Evolutionary conservation across 2,113 vertebrate genomes (phyloP).

Genomic region (Austrofundulus limnaeus): DNA sequence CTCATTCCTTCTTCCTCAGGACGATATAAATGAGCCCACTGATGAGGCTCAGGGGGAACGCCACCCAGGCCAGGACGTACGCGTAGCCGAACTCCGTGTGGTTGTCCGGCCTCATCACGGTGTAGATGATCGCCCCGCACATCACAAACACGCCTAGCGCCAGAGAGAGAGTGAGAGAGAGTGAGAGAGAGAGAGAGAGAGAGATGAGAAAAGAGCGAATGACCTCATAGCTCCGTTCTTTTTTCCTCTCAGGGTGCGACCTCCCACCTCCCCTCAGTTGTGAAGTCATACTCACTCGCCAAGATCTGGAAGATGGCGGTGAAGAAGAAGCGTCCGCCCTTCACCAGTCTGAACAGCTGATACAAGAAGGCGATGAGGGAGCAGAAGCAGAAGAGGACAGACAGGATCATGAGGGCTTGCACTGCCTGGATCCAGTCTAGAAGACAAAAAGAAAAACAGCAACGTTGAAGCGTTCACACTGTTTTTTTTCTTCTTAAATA

Average conservation of each 20-base stretch:
- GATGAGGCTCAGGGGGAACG: conserved; percentile 90
- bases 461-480: conserved; percentile 1
- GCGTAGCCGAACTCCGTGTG: conserved; percentile 78
- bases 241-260: conserved; percentile 30
- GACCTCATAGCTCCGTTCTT: conserved; percentile 24
- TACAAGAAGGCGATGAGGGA: conserved; percentile 92
- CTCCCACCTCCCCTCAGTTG: neutral
- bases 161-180: too few species aligned
- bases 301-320: conserved; percentile 95
- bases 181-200: too few species aligned
- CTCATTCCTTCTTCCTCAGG: conserved; percentile 92
- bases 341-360: conserved; percentile 94
- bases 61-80: conserved; percentile 94
- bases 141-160: conserved; percentile 96
- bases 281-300: conserved; percentile 84
- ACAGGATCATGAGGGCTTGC: conserved; percentile 96
- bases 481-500: neutral
- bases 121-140: conserved; percentile 94
- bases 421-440: conserved; percentile 97
- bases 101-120: conserved; percentile 82
- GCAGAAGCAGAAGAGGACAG: conserved; percentile 91
- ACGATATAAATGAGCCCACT: conserved; percentile 93
- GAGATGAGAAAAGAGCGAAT: neutral
- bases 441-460: neutral
- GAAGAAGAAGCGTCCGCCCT: conserved; percentile 93